Evolutionary conservation across 2,888 invertebrate genomes (phyloP).

Genomic region (Celastrina argiolus): DNA sequence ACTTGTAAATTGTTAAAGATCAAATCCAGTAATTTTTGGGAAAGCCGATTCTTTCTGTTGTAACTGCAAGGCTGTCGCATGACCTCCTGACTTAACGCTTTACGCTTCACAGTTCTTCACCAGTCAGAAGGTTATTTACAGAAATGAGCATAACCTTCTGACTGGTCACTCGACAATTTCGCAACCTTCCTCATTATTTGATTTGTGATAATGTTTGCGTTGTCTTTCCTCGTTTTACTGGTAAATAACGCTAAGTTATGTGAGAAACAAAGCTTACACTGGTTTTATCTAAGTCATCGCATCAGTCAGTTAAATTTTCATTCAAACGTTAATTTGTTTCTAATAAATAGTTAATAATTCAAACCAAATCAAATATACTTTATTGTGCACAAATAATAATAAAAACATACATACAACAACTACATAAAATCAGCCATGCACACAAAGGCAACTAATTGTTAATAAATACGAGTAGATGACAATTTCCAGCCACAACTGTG

Average conservation of each 20-base stretch:
- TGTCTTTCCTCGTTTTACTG: neutral
- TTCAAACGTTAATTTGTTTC: too few species aligned
- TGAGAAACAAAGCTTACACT: too few species aligned
- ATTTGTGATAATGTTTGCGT: neutral
- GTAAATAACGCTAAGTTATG: neutral
- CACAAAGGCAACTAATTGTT: too few species aligned
- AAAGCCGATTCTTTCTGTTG: neutral
- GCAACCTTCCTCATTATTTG: constrained; percentile 30
- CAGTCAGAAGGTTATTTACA: too few species aligned
- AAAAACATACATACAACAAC: too few species aligned
- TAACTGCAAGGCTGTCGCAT: neutral
- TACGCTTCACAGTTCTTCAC: constrained; percentile 8
- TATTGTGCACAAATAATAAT: too few species aligned
- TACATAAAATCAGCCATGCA: too few species aligned
- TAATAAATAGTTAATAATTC: too few species aligned
- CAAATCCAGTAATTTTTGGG: neutral
- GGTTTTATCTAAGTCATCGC: neutral
- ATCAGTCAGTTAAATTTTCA: too few species aligned
- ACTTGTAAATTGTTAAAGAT: neutral
- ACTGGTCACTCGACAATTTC: constrained; percentile 33
- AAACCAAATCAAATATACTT: too few species aligned
- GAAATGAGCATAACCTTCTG: constrained; percentile 23
- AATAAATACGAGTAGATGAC: too few species aligned
- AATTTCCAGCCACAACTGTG: too few species aligned
- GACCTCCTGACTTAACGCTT: constrained; percentile 29